Evolutionary conservation across 2,113 vertebrate genomes (phyloP).

Genomic region (Echinops telfairi): DNA sequence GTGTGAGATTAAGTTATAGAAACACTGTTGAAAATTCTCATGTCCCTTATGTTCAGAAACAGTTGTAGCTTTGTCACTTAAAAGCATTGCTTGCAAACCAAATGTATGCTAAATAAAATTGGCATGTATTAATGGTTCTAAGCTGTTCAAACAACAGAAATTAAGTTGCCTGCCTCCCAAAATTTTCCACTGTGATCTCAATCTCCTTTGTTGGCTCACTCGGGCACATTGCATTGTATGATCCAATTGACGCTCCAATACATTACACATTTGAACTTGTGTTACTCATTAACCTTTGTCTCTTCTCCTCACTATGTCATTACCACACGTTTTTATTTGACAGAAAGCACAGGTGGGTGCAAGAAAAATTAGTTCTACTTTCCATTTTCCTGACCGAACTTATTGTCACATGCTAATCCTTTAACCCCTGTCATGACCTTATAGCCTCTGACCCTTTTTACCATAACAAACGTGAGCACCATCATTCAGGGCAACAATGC

Average conservation of each 20-base stretch:
- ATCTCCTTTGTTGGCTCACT: conserved; percentile 82
- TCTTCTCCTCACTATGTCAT: conserved; percentile 87
- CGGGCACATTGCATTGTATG: conserved; percentile 77
- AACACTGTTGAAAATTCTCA: conserved; percentile 51
- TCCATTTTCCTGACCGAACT: conserved; percentile 89
- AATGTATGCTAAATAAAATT: conserved; percentile 77
- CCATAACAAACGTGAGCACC: conserved; percentile 90
- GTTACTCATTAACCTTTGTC: conserved; percentile 90
- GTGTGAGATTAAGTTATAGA: conserved; percentile 76
- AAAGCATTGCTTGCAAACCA: conserved; percentile 68
- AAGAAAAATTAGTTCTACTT: conserved; percentile 91
- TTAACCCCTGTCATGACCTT: conserved; percentile 91
- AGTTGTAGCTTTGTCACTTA: conserved; percentile 71
- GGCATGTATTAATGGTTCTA: conserved; percentile 79
- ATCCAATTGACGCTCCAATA: conserved; percentile 87
- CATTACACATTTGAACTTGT: conserved; percentile 89
- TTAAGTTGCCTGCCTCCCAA: conserved; percentile 87
- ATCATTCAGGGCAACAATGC: conserved; percentile 85
- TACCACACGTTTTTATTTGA: conserved; percentile 89
- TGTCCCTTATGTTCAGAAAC: background rate
- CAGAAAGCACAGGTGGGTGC: conserved; percentile 91
- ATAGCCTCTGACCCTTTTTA: conserved; percentile 91
- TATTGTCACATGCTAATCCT: conserved; percentile 90
- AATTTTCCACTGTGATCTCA: conserved; percentile 85
- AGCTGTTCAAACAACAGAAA: conserved; percentile 86